Conservation (phyloP, 2,888 invertebrate species). For the Cotesia congregata region DNA sequence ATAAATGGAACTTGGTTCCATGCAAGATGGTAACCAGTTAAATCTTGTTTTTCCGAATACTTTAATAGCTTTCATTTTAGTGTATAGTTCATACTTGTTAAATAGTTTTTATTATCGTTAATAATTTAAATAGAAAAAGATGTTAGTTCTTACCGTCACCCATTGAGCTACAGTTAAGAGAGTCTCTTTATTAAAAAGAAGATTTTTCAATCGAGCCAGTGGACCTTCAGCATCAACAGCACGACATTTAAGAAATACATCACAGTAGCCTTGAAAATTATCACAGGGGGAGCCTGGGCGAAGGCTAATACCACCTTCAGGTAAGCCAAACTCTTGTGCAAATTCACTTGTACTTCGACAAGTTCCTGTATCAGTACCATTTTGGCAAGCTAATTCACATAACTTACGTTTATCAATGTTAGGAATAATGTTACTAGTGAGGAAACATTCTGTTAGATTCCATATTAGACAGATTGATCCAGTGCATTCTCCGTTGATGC, state of each 20-base stretch:
- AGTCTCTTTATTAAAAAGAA: constrained; percentile 92
- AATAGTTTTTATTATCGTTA: too few relatives aligned
- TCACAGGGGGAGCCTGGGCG: constrained; percentile 98
- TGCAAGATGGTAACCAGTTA: too few relatives aligned
- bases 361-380: constrained; percentile 79
- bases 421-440: constrained; percentile 83
- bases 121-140: too few relatives aligned
- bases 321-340: constrained; percentile 80
- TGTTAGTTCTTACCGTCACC: constrained; percentile 78
- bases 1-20: too few relatives aligned
- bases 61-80: too few relatives aligned
- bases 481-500: constrained; percentile 91
- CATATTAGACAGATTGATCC: constrained; percentile 96
- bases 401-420: constrained; percentile 87
- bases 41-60: too few relatives aligned
- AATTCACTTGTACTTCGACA: constrained; percentile 93
- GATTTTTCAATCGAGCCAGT: constrained; percentile 94
- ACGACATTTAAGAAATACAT: constrained; percentile 98
- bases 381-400: constrained; percentile 98
- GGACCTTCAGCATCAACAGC: constrained; percentile 99
- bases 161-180: constrained; percentile 90
- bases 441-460: constrained; percentile 95
- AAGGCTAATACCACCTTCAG: constrained; percentile 86
- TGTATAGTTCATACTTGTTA: too few relatives aligned
- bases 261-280: constrained; percentile 99